Percentiles rank a stretch among this genome's conserved stretches.
Evolutionary conservation across 2,797 vertebrate genomes (phyloP).

Genomic region (Rhinoraja longicauda): DNA sequence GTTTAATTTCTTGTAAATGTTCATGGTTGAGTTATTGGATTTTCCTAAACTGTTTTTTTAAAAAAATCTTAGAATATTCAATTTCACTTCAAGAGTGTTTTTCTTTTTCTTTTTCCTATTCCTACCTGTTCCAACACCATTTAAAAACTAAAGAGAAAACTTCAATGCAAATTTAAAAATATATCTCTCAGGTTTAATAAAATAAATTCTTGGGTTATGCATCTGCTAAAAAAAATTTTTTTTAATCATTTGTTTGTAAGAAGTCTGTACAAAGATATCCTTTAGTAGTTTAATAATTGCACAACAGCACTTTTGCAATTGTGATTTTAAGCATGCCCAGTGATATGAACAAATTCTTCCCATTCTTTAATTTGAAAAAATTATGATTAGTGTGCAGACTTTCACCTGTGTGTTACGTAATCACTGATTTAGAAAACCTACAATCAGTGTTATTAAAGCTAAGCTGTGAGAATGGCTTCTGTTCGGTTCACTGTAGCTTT

Average conservation of each 20-base stretch:
- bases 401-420: conserved; percentile 12
- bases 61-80: background rate
- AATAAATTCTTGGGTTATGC: background rate
- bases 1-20: background rate
- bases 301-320: background rate
- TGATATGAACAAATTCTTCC: background rate
- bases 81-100: background rate
- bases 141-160: background rate
- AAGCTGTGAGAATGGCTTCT: conserved; percentile 99
- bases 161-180: background rate
- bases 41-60: background rate
- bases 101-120: background rate
- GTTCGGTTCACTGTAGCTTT: conserved; percentile 99
- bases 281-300: background rate
- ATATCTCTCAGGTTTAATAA: background rate
- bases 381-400: background rate
- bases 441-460: conserved; percentile 43
- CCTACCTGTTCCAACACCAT: background rate
- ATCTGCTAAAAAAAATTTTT: background rate
- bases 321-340: background rate
- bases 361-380: background rate
- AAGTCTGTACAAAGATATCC: background rate
- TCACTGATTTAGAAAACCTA: background rate
- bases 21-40: background rate
- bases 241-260: background rate